Percentiles rank a stretch among this genome's conserved stretches.
Conservation (phyloP, 2,113 vertebrate genomes). For the Poecilia latipinna region DNA sequence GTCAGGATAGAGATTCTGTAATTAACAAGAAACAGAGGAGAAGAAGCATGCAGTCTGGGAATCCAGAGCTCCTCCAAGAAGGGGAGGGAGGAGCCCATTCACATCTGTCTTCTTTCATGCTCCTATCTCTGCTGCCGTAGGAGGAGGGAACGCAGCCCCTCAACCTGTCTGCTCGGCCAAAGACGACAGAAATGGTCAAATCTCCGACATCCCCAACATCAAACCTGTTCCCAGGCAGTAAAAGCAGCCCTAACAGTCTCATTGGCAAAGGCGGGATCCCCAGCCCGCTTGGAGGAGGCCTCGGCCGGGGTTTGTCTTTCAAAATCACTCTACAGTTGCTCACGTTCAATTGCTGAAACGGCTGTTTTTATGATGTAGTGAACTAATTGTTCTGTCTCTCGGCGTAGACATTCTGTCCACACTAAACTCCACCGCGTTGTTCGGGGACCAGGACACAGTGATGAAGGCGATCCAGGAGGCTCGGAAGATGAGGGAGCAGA, state of each 20-base stretch:
- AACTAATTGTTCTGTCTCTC: conserved; percentile 12
- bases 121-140: conserved; percentile 78
- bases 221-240: conserved; percentile 90
- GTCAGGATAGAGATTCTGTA: conserved; percentile 62
- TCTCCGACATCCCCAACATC: conserved; percentile 94
- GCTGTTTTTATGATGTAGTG: background rate
- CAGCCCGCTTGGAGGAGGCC: conserved; percentile 85
- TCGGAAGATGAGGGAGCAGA: conserved; percentile 98
- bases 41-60: conserved; percentile 60
- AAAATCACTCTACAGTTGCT: conserved; percentile 6
- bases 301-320: conserved; percentile 90
- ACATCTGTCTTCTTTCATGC: conserved; percentile 76
- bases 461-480: conserved; percentile 99
- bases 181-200: conserved; percentile 92
- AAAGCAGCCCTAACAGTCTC: conserved; percentile 90
- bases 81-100: conserved; percentile 75
- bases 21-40: conserved; percentile 63
- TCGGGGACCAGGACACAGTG: conserved; percentile 99
- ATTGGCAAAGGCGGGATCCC: conserved; percentile 90
- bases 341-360: background rate
- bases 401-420: conserved; percentile 95
- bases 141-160: conserved; percentile 98
- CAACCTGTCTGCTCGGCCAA: conserved; percentile 96
- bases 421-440: conserved; percentile 96
- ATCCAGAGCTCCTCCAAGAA: conserved; percentile 46